These are phyloP conservation scores for Xenopus laevis DNA, from an alignment of 2,113 vertebrate genomes.

Conservation along the genomic window DNA sequence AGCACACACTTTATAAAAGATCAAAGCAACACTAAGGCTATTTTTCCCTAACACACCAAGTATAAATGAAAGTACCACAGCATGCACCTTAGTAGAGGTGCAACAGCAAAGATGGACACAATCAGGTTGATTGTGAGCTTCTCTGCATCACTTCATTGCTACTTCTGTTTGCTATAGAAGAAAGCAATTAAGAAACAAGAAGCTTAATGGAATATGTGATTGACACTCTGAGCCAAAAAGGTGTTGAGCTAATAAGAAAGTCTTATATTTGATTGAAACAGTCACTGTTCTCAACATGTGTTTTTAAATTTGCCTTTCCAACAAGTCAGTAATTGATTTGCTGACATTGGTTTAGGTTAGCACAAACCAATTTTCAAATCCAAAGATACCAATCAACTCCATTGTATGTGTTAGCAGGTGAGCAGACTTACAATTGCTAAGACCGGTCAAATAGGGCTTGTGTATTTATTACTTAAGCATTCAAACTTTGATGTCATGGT, in stretches of 20 bases:
- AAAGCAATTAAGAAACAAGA: constrained; percentile 60
- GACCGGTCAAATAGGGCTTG: neutral
- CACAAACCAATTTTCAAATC: constrained; percentile 20
- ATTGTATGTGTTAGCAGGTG: constrained; percentile 25
- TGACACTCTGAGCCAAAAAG: constrained; percentile 49
- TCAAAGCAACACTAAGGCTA: no score
- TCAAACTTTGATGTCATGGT: neutral
- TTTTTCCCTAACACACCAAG: no score
- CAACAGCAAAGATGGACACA: constrained; percentile 37
- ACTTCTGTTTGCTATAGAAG: constrained; percentile 41
- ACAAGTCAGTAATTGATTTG: constrained; percentile 2
- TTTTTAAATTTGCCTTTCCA: constrained; percentile 7
- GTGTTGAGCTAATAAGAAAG: constrained; percentile 52
- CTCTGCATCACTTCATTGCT: constrained; percentile 29
- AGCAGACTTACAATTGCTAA: neutral
- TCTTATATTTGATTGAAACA: constrained; percentile 48
- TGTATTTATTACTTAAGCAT: neutral
- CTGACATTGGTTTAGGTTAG: neutral
- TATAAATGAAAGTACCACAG: constrained; percentile 36
- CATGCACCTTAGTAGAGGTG: constrained; percentile 55
- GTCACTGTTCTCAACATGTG: constrained; percentile 34
- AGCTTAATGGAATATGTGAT: constrained; percentile 55
- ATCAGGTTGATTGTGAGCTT: constrained; percentile 51
- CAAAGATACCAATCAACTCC: constrained; percentile 18
- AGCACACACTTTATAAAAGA: no score